Evolutionary conservation across 2,113 vertebrate species (phyloP).

Genomic region (Microtus oregoni): DNA sequence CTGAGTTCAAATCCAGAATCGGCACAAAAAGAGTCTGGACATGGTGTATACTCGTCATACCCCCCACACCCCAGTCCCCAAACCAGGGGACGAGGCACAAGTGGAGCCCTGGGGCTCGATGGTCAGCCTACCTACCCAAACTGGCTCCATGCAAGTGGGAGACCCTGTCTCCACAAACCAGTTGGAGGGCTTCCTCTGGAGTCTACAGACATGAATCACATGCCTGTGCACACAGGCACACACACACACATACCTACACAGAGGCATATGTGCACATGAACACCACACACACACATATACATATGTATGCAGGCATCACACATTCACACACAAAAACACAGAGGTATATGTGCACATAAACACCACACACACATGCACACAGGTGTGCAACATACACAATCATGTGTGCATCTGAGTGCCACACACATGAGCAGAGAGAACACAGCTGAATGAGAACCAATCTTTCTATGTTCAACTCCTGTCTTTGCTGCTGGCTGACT

Average conservation of each 20-base stretch:
- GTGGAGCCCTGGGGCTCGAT: not conserved
- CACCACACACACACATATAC: not conserved
- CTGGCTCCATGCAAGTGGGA: not conserved
- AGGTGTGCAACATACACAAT: not conserved
- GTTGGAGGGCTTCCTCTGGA: not conserved
- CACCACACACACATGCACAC: not conserved
- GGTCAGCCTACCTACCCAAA: not conserved
- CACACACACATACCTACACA: not conserved
- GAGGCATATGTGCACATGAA: not conserved
- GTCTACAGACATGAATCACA: not conserved
- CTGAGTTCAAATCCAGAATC: not conserved
- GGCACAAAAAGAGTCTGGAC: not conserved
- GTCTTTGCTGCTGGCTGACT: not conserved
- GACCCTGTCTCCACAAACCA: not conserved
- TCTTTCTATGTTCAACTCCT: not conserved
- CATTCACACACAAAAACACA: not conserved
- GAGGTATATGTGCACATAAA: not conserved
- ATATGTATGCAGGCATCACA: not conserved
- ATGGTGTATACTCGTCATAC: not conserved
- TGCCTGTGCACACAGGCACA: not conserved
- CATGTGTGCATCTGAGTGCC: not conserved
- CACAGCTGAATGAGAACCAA: not conserved
- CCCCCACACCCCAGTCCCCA: not conserved
- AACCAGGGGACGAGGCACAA: too few species aligned
- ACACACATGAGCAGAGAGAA: not conserved